These are phyloP conservation scores for Gibbula magus DNA, from an alignment of 2,888 invertebrate species.

Conservation along the genomic window DNA sequence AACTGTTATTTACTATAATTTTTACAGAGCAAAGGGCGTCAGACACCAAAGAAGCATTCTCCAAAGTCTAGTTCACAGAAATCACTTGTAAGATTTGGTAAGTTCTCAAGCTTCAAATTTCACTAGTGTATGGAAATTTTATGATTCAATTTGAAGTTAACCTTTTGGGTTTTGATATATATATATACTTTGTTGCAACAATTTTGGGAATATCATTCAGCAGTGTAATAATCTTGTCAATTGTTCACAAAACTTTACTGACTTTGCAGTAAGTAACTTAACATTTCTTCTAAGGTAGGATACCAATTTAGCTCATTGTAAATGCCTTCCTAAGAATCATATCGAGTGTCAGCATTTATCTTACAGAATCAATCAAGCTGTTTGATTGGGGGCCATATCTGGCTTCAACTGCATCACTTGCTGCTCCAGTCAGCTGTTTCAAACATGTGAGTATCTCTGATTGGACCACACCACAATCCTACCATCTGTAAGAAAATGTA, in stretches of 20 bases:
- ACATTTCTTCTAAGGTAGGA: neutral
- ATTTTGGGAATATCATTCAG: too few species aligned
- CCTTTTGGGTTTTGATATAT: too few species aligned
- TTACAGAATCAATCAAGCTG: slow-evolving; percentile 52
- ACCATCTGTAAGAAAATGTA: too few species aligned
- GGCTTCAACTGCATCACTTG: slow-evolving; percentile 79
- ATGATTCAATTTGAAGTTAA: too few species aligned
- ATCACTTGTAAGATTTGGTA: neutral
- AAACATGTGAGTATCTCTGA: slow-evolving; percentile 77
- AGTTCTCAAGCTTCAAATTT: neutral
- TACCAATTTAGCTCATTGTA: neutral
- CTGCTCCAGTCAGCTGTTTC: slow-evolving; percentile 87
- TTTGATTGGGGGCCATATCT: slow-evolving; percentile 89
- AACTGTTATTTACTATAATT: neutral
- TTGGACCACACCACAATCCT: too few species aligned
- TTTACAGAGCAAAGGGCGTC: slow-evolving; percentile 19
- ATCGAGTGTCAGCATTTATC: neutral
- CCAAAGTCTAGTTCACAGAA: neutral
- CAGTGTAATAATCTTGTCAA: too few species aligned
- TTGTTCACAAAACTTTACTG: too few species aligned
- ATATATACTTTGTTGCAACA: too few species aligned
- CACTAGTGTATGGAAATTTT: too few species aligned
- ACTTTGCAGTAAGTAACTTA: too few species aligned
- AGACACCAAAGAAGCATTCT: neutral
- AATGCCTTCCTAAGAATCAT: neutral